Evolutionary conservation across 2,113 vertebrate genomes (phyloP), one percentile per base, ranked within the genome.

Genomic region (Lathamus discolor): DNA sequence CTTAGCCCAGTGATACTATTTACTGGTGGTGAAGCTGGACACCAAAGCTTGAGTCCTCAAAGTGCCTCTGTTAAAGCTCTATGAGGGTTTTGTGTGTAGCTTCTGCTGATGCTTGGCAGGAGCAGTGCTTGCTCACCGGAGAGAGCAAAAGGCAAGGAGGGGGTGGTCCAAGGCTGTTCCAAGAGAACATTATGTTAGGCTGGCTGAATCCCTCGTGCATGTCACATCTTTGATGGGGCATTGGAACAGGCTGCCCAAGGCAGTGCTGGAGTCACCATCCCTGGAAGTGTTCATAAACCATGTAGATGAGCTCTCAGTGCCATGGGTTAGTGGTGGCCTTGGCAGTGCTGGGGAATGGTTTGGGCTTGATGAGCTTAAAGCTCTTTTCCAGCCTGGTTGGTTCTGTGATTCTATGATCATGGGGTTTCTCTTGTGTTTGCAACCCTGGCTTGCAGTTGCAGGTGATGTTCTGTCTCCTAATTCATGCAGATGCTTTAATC

Each of bases 221-320:
- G 5, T 49, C 17, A 20, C 0, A 0, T 35, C 57, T 59, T 24
- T 15, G 13, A 35, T 59, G 33, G 4, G 22, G 57, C 57, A 35
- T 23, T 35, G 57, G 57, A 16, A 24, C 9, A 59, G 57, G 57
- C 33, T 59, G 33, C 22, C 33, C 33, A 59, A 22, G 33, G 57
- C 33, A 24, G 22, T 35, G 57, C 4, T 59, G 33, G 22, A 35
- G 57, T 24, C 57, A 35, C 57, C 20, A 7, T 59, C 33, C 33
- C 57, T 35, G 33, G 2, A 35, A 35, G 57, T 24, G 57, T 35
- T 16, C 57, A 59, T 9, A 35, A 3, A n/a, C 33, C 33, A 6
- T 2, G 20, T 24, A 35, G 57, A 10, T 23, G 57, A 24, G 57
- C 33, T 2, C 13, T 59, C 33, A 23, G 57, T 35, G 57, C 13